Percentiles rank a stretch among this genome's conserved stretches.
Evolutionary conservation across 2,113 vertebrate genomes (phyloP).

Genomic region (Egretta garzetta): DNA sequence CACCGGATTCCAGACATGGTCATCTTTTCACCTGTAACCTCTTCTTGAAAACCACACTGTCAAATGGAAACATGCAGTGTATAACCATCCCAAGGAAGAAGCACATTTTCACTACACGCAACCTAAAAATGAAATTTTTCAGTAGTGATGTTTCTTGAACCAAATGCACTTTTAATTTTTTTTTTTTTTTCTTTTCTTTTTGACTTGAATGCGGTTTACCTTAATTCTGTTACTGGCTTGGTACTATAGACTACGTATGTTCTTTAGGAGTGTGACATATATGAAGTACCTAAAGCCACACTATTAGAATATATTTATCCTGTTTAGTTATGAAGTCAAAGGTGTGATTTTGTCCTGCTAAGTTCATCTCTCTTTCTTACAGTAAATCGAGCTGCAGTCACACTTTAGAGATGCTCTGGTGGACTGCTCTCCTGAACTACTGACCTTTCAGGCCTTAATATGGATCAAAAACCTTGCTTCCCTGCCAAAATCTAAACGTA

Average conservation of each 20-base stretch:
- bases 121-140: conserved; percentile 61
- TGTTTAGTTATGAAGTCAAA: background rate
- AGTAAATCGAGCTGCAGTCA: background rate
- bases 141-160: conserved; percentile 51
- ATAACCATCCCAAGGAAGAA: conserved; percentile 58
- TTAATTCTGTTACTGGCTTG: background rate
- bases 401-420: background rate
- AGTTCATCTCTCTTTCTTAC: background rate
- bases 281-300: background rate
- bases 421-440: background rate
- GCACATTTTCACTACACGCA: conserved; percentile 31
- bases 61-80: background rate
- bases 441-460: background rate
- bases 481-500: background rate
- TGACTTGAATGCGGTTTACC: background rate
- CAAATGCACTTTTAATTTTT: background rate
- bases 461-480: background rate
- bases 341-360: background rate
- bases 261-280: background rate
- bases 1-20: background rate
- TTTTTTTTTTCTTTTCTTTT: background rate
- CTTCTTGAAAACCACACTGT: conserved; percentile 42
- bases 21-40: conserved; percentile 52
- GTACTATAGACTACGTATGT: background rate
- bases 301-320: background rate